Base-by-base conservation (phyloP, 2,888 invertebrate species). In the Cerceris ruficornis region DNA sequence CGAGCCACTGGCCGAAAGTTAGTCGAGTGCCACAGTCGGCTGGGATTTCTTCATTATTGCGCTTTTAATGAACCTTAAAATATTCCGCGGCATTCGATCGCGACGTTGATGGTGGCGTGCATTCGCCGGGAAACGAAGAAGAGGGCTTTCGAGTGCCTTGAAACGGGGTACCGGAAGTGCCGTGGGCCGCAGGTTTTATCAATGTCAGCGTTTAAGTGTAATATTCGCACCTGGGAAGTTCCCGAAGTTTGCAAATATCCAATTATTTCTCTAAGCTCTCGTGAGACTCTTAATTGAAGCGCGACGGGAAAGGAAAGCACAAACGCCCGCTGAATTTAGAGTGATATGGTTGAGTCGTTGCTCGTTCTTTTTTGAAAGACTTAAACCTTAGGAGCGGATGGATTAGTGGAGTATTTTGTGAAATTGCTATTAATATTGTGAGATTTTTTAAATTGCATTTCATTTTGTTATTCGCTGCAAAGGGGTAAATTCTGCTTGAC, bases 21-120 rank as follows among this genome's bases (percentile, higher is more conserved):
- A 82, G 75, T 75, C 41, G 71, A 82, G 74, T 75, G 74, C 58
- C 62, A 28, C 28, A 77, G 74, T 54, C 62, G 65, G 58, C 64
- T 75, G 74, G 80, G 83, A 75, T 85, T 88, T 86, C 86, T 86
- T 87, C 85, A 81, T 87, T 89, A 88, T 88, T 85, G 83, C 80
- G 76, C 81, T 83, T 88, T 88, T 86, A 90, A 88, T 87, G 86
- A 88, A 88, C 85, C 87, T 86, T 88, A 75, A 87, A 87, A 90
- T 89, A 87, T 86, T 85, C 86, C 72, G 67, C n/a, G 66, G 41
- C 60, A 42, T 13, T 28, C 70, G 81, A 85, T 82, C 66, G 50
- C 49, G 42, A 50, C 55, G 65, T 28, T 61, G 55, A 65, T 54
- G 58, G 11, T 59, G 4, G 39, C 52, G 17, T 15, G 28, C 50